Evolutionary conservation across 2,113 vertebrate genomes (phyloP), one percentile per base, ranked within the genome.

Genomic region (Thunnus thynnus): DNA sequence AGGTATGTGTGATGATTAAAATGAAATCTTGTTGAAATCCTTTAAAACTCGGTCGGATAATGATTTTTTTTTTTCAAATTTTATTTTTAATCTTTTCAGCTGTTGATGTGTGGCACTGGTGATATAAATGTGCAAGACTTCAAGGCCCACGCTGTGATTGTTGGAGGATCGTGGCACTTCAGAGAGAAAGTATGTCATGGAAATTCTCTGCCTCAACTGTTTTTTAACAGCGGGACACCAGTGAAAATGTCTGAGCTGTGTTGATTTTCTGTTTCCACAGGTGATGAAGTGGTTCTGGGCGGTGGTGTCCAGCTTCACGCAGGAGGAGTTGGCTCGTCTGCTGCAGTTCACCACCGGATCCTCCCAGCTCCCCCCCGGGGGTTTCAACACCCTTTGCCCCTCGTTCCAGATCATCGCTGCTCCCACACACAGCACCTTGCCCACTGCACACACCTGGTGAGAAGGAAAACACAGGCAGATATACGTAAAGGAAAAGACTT

Each of bases 231-330:
- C 56, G 16, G 61, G n/a, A 5, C 47, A 2, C 0, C 3, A 55
- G 18, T 18, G 2, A 20, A 25, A 65, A 63, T 32, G 20, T 86
- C 64, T 78, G 58, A 70, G 22, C n/a, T 32, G 1, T 41, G 65
- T 51, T 1, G 1, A 13, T 80, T 44, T n/a, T 83, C 63, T 52
- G 8, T 73, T 46, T 22, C 48, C n/a, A 58, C 86, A 99, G 98
- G 98, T 99, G 81, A 99, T 99, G 98, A 96, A 96, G 90, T 99
- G 98, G 98, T 99, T 99, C 94, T 99, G 98, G 98, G 97, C 98
- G 0, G 98, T 99, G 75, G 97, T 99, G 57, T 99, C 97, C 78
- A 99, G 98, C 93, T 96, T 99, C 91, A 99, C 98, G 0, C 98
- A 99, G 92, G 98, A 99, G 83, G 98, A 99, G 90, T 85, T 99